Percentiles rank a stretch among this genome's conserved stretches.
These are phyloP conservation scores for Eira barbara DNA, from an alignment of 2,113 vertebrate genomes.

Conservation along the genomic window DNA sequence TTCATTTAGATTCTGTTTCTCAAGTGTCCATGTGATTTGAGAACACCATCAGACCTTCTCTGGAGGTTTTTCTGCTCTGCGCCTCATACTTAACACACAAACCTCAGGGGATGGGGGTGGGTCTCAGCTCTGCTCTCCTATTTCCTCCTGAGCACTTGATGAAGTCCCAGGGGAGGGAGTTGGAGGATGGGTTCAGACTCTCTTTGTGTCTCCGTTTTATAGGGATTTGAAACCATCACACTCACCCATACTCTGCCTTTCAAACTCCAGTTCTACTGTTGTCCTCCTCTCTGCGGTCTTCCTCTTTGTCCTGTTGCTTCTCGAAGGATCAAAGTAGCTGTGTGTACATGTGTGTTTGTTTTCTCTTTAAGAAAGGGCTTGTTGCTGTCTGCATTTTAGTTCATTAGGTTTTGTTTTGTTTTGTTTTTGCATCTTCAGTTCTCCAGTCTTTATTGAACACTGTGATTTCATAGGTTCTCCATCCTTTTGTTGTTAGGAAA, in stretches of 20 bases:
- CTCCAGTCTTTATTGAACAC: neutral
- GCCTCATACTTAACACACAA: accelerated
- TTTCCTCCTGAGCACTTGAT: neutral
- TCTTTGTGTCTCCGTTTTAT: neutral
- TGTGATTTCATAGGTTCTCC: neutral
- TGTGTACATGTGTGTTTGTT: neutral
- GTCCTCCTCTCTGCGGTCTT: neutral
- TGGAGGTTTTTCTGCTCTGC: neutral
- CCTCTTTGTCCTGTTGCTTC: neutral
- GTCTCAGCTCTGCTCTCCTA: neutral
- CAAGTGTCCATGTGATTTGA: neutral
- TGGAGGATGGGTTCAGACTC: neutral
- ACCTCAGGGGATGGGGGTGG: no score
- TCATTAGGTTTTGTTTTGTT: neutral
- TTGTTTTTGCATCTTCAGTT: neutral
- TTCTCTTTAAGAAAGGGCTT: neutral
- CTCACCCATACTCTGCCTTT: neutral
- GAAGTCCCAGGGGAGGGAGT: neutral
- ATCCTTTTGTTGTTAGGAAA: neutral
- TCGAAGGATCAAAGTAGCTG: neutral
- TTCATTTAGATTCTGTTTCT: neutral
- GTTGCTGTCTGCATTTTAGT: neutral
- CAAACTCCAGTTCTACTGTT: neutral
- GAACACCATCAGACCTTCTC: neutral
- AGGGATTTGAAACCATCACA: neutral